Base-by-base conservation (phyloP, 2,113 vertebrate genomes). In the Calidris pugnax region DNA sequence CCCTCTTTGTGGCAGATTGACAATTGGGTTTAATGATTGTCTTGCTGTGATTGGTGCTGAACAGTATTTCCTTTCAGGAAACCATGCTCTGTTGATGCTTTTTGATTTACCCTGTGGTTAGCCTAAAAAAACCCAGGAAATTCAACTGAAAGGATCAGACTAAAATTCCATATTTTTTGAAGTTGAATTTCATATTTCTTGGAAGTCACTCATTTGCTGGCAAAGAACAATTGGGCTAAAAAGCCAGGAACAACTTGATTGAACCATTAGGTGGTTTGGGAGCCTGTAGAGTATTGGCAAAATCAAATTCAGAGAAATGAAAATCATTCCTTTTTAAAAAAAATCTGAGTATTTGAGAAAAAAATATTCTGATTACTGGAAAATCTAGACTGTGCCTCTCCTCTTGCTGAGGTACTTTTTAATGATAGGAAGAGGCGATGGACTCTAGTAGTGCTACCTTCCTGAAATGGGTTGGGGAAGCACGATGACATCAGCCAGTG, bases 401-500 rank as follows among this genome's bases (percentile, higher is more conserved):
- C 14, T 68, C 37, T 68, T 68, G 37, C 35, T 87, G 20, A 41
- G 63, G 33, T 39, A 32, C 53, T 69, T 87, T 30, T 41, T 32
- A 62, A 6, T 45, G 63, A 22, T 18, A 23, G 5, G n/a, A 67
- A 27, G 1, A 48, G 27, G 28, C 76, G 39, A 9, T 26, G 7
- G 32, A 11, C 15, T 72, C 12, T 28, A 53, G 10, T 21, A 26
- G 26, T 24, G 15, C 10, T 14, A 23, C 35, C 33, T 60, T 73
- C 8, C 35, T 50, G 37, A 27, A 53, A 53, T 53, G 13, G 30
- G 1, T 62, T 83, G n/a, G 12, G 7, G 26, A 67, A 59, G 37
- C n/a, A 51, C 0, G 0, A 39, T 19, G 43, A 17, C 26, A 57
- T 15, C 6, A 39, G 17, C 32, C 64, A 74, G 0, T 45, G 24